phyloP scores from a whole-genome alignment of 2,113 vertebrate genomes.

The Eubucco bourcierii region DNA sequence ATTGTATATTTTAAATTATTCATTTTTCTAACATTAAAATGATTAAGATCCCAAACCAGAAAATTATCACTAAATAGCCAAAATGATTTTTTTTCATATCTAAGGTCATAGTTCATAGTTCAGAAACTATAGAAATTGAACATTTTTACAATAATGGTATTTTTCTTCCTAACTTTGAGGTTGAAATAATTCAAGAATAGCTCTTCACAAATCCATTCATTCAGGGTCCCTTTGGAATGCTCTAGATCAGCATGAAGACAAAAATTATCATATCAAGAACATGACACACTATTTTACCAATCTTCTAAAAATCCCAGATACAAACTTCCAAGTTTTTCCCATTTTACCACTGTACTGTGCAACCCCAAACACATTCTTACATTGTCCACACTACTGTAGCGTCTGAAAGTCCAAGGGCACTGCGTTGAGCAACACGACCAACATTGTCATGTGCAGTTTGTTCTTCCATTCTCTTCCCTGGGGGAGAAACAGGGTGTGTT shows the following conservation, averaged over 20 bases:
- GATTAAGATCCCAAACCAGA: not conserved
- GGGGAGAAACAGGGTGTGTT: not conserved
- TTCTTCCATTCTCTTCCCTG: constrained; percentile 7
- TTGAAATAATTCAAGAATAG: not conserved
- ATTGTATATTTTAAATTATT: not conserved
- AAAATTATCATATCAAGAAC: not conserved
- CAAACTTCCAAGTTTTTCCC: not conserved
- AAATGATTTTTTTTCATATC: not conserved
- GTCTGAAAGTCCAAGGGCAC: not conserved
- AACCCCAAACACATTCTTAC: not conserved
- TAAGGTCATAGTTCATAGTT: too few relatives aligned
- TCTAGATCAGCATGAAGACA: not conserved
- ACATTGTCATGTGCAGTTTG: not conserved
- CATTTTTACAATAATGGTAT: not conserved
- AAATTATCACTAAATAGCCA: not conserved
- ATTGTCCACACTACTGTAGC: not conserved
- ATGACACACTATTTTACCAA: not conserved
- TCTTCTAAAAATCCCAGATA: not conserved
- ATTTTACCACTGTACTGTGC: not conserved
- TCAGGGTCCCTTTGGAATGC: not conserved
- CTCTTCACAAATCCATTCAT: not conserved
- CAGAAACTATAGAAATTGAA: not conserved
- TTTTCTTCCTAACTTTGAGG: not conserved
- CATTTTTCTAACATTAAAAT: not conserved
- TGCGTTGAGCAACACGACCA: constrained; percentile 18